Evolutionary conservation across 1,140 invertebrate species (phyloP).

Genomic region (Medauroidea extradentata): DNA sequence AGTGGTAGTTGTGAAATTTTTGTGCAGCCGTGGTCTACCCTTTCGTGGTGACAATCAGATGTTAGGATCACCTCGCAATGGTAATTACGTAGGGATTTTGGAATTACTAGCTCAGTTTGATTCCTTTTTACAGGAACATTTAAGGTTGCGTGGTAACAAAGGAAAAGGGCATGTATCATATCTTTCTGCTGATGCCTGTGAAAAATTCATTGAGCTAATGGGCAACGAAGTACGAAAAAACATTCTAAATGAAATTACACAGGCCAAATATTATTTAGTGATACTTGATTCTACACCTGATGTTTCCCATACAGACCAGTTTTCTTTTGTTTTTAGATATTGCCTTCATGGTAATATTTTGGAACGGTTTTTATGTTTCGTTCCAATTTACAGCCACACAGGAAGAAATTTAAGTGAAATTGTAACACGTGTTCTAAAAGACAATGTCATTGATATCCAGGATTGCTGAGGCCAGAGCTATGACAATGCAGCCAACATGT

Average conservation of each 20-base stretch:
- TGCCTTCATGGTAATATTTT: neutral
- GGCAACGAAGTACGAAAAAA: neutral
- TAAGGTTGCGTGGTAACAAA: conserved; percentile 31
- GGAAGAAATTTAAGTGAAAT: neutral
- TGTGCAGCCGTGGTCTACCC: conserved; percentile 25
- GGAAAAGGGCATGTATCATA: conserved; percentile 27
- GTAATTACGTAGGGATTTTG: conserved; percentile 29
- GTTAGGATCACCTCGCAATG: conserved; percentile 29
- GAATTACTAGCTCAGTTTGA: conserved; percentile 23
- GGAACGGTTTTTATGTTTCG: neutral
- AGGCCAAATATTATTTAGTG: neutral
- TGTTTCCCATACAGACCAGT: neutral
- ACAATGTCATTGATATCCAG: conserved; percentile 21
- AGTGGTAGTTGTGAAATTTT: conserved; percentile 28
- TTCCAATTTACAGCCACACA: neutral
- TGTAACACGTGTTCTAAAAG: neutral
- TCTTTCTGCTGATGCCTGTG: neutral
- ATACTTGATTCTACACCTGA: conserved; percentile 3
- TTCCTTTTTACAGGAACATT: conserved; percentile 32
- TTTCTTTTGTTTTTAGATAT: neutral
- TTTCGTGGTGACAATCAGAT: conserved; percentile 28
- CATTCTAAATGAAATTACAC: neutral
- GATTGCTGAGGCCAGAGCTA: conserved; percentile 38
- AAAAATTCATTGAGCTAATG: neutral
- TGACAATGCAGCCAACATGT: conserved; percentile 39